Evolutionary conservation across 1,140 invertebrate genomes (phyloP).

Genomic region (Drosophila oshimai): DNA sequence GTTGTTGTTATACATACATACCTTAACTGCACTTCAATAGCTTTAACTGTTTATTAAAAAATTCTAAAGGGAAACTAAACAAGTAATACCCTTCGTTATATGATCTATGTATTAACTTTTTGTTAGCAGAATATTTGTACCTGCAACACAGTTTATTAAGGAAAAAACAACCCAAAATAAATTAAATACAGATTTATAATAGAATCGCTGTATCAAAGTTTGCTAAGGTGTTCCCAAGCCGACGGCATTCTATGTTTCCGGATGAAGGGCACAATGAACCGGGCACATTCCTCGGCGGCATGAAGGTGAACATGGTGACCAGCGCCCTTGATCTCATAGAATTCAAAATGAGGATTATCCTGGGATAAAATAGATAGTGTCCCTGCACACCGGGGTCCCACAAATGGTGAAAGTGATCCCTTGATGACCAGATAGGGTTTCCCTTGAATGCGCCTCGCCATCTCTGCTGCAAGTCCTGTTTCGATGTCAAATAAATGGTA

Average conservation of each 20-base stretch:
- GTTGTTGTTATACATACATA: no score
- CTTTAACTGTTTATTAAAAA: no score
- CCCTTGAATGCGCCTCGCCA: slow-evolving; percentile 44
- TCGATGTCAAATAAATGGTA: slow-evolving; percentile 20
- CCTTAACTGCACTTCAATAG: no score
- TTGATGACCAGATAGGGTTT: slow-evolving; percentile 65
- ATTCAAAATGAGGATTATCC: slow-evolving; percentile 84
- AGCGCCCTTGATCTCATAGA: slow-evolving; percentile 84
- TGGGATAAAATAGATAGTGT: slow-evolving; percentile 83
- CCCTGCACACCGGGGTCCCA: slow-evolving; percentile 49
- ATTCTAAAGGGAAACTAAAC: no score
- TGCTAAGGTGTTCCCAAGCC: no score
- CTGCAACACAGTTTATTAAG: no score
- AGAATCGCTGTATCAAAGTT: no score
- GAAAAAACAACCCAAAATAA: no score
- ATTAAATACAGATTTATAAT: no score
- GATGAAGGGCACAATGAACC: slow-evolving; percentile 84
- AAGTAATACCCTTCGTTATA: no score
- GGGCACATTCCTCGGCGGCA: slow-evolving; percentile 84
- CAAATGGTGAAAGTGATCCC: slow-evolving; percentile 26
- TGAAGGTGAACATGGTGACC: slow-evolving; percentile 89
- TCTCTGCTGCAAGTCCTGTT: slow-evolving; percentile 1
- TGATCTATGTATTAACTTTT: no score
- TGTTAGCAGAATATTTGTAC: no score
- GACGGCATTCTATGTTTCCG: slow-evolving; percentile 12